These are phyloP conservation scores for Troides helena DNA, from an alignment of 2,888 invertebrate species.

Conservation along the genomic window DNA sequence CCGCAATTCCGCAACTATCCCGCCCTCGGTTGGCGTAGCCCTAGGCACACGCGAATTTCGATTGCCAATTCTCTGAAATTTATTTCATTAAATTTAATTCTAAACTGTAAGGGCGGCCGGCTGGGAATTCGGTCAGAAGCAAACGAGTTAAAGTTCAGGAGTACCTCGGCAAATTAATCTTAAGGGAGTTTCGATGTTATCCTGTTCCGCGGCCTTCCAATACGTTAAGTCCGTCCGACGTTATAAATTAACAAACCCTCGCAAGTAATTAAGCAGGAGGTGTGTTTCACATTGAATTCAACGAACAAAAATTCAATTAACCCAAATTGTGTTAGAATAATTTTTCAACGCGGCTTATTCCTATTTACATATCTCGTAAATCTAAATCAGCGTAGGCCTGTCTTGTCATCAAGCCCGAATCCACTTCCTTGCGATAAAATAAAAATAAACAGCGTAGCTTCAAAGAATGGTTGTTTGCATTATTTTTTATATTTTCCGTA, in stretches of 20 bases:
- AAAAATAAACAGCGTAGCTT: constrained; percentile 29
- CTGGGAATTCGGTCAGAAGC: constrained; percentile 74
- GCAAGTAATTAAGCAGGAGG: constrained; percentile 72
- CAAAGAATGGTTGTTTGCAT: constrained; percentile 24
- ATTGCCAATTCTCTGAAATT: constrained; percentile 66
- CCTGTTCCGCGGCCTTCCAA: constrained; percentile 62
- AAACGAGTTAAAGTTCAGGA: constrained; percentile 77
- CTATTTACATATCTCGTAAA: constrained; percentile 62
- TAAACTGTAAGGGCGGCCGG: constrained; percentile 66
- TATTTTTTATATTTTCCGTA: constrained; percentile 22
- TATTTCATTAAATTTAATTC: constrained; percentile 78
- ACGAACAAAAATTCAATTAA: constrained; percentile 76
- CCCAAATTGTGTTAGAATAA: constrained; percentile 64
- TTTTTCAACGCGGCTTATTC: constrained; percentile 56
- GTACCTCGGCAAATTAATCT: constrained; percentile 77
- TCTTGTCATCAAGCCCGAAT: constrained; percentile 42
- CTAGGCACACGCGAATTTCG: constrained; percentile 53
- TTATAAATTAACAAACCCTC: constrained; percentile 77
- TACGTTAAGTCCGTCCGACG: constrained; percentile 66
- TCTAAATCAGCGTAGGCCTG: constrained; percentile 51
- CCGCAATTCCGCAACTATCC: constrained; percentile 44
- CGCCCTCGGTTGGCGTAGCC: constrained; percentile 36
- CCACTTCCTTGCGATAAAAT: constrained; percentile 36
- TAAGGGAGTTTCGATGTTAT: constrained; percentile 77
- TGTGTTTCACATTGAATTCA: constrained; percentile 70